These are phyloP conservation scores for Baccha elongata DNA, from an alignment of 2,888 invertebrate species.

Conservation along the genomic window DNA sequence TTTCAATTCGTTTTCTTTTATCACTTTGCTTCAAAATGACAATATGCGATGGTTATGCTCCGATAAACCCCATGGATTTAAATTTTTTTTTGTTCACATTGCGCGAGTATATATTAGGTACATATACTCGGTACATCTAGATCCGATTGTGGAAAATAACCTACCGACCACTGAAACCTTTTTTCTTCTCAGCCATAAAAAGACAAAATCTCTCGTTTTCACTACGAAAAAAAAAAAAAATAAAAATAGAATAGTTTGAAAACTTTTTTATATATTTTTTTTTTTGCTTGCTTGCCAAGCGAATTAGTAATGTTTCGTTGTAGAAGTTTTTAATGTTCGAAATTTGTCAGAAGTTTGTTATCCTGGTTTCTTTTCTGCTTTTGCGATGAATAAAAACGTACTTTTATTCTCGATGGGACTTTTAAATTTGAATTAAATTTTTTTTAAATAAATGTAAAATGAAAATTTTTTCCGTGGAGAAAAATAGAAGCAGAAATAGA, in stretches of 20 bases:
- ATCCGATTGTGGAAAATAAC: slow-evolving; percentile 18
- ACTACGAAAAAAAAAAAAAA: slow-evolving; percentile 16
- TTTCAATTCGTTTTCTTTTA: slow-evolving; percentile 34
- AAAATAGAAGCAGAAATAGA: background rate
- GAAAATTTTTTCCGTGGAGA: background rate
- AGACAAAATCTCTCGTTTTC: slow-evolving; percentile 16
- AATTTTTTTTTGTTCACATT: background rate
- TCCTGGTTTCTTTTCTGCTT: slow-evolving; percentile 17
- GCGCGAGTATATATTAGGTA: background rate
- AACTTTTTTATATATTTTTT: slow-evolving; percentile 14
- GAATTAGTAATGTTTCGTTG: slow-evolving; percentile 48
- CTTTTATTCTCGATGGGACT: slow-evolving; percentile 27
- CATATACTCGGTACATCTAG: background rate
- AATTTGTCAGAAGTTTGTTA: slow-evolving; percentile 54
- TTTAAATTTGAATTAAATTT: slow-evolving; percentile 31
- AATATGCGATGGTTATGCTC: slow-evolving; percentile 32
- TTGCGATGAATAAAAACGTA: slow-evolving; percentile 10
- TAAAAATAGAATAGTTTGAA: slow-evolving; percentile 29
- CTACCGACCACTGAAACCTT: background rate
- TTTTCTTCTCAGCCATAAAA: slow-evolving; percentile 15
- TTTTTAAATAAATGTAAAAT: background rate
- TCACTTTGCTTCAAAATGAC: slow-evolving; percentile 32
- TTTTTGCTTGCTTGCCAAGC: slow-evolving; percentile 8
- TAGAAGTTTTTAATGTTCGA: slow-evolving; percentile 49
- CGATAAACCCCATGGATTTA: slow-evolving; percentile 30